Percentiles rank a stretch among this genome's conserved stretches.
These are phyloP conservation scores for Gisinianus flammeolus DNA, from an alignment of 2,888 invertebrate species.

Conservation along the genomic window DNA sequence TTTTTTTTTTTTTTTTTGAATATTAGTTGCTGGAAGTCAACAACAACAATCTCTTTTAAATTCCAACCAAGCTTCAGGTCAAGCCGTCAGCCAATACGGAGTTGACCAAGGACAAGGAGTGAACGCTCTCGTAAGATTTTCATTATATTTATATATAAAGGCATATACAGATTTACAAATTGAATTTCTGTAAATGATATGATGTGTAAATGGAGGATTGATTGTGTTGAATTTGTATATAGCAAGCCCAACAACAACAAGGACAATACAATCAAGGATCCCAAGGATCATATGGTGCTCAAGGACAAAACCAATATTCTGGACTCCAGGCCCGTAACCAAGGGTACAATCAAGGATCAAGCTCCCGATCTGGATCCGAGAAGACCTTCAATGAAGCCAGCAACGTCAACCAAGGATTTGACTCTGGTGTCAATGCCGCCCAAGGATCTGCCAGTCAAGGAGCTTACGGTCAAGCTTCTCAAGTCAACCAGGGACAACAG, in stretches of 20 bases:
- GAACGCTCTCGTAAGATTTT: not conserved
- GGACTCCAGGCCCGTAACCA: not conserved
- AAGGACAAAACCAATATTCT: not conserved
- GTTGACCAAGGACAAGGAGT: too few relatives aligned
- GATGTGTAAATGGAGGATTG: not conserved
- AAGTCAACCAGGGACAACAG: not conserved
- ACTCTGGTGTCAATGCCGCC: not conserved
- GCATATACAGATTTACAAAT: not conserved
- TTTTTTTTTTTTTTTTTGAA: too few relatives aligned
- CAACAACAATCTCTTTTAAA: too few relatives aligned
- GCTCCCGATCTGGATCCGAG: not conserved
- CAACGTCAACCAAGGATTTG: not conserved
- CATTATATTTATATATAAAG: not conserved
- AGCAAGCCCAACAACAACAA: not conserved
- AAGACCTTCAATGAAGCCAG: not conserved
- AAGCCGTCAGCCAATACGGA: too few relatives aligned
- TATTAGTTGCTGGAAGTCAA: too few relatives aligned
- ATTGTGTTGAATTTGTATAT: not conserved
- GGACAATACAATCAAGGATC: too few relatives aligned
- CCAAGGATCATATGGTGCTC: not conserved
- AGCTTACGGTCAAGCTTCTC: not conserved
- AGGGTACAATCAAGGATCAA: not conserved
- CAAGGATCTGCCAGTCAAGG: not conserved
- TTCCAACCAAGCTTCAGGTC: too few relatives aligned
- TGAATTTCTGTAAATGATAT: not conserved